These are phyloP conservation scores for Papilio demoleus DNA, from an alignment of 2,888 invertebrate species.

Conservation along the genomic window DNA sequence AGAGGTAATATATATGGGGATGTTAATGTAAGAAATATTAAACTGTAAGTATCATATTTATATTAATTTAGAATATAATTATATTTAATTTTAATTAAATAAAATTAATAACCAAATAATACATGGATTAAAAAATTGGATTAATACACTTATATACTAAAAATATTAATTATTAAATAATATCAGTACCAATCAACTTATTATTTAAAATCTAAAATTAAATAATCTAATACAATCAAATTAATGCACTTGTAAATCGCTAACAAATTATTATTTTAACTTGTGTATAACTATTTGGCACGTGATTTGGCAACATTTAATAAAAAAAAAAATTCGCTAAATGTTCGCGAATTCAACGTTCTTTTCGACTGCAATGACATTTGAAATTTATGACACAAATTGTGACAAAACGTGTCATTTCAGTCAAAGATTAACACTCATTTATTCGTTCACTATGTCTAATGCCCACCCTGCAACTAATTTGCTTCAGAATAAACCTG, in stretches of 20 bases:
- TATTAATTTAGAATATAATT: constrained; percentile 33
- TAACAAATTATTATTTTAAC: constrained; percentile 37
- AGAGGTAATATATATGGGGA: background rate
- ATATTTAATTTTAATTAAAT: constrained; percentile 1
- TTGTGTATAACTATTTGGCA: constrained; percentile 40
- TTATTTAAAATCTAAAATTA: constrained; percentile 31
- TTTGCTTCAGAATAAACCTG: constrained; percentile 14
- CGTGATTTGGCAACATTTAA: constrained; percentile 38
- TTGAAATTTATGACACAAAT: no score
- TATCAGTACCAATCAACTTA: constrained; percentile 22
- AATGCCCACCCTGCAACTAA: constrained; percentile 8
- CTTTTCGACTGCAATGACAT: background rate
- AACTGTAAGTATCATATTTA: background rate
- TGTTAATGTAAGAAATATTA: background rate
- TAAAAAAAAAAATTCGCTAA: constrained; percentile 12
- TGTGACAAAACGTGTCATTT: background rate
- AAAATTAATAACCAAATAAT: no score
- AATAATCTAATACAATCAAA: constrained; percentile 31
- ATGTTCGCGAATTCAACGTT: background rate
- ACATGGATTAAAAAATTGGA: constrained; percentile 8
- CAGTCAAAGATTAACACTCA: background rate
- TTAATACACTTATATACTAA: constrained; percentile 26
- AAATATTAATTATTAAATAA: constrained; percentile 28
- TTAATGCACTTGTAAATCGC: constrained; percentile 29
- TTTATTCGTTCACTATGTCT: background rate